Conservation (phyloP, 2,888 invertebrate genomes). For the Dynastes maya region DNA sequence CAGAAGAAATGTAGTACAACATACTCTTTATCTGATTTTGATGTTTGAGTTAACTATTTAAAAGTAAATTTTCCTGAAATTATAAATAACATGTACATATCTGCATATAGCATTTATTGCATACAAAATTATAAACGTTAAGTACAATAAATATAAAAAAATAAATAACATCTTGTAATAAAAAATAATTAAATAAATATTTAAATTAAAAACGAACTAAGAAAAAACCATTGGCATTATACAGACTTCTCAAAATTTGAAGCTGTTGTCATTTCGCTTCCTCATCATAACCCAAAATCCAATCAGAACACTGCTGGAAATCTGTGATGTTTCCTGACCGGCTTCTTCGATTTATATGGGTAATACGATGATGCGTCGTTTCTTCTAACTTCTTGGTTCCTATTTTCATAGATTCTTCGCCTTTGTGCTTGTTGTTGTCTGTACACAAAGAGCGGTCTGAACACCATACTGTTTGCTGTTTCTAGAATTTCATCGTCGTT, state of each 20-base stretch:
- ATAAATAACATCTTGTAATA: background rate
- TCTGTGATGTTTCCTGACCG: background rate
- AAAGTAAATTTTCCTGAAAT: too few relatives aligned
- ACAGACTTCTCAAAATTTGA: background rate
- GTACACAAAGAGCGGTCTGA: constrained; percentile 46
- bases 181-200: constrained; percentile 16
- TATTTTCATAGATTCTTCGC: constrained; percentile 14
- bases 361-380: background rate
- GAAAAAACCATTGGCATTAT: constrained; percentile 3
- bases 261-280: background rate
- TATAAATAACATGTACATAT: too few relatives aligned
- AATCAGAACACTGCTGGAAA: background rate
- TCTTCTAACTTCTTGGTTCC: background rate
- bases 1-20: too few relatives aligned
- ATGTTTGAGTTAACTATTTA: too few relatives aligned
- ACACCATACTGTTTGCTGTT: constrained; percentile 16
- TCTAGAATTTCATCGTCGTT: constrained; percentile 18
- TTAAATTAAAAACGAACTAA: constrained; percentile 2
- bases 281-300: background rate
- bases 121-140: background rate
- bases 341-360: constrained; percentile 17
- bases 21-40: too few relatives aligned
- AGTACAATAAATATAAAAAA: constrained; percentile 14
- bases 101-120: background rate
- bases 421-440: constrained; percentile 45